These are phyloP conservation scores for Acanthosepion lycidas DNA, from an alignment of 2,888 invertebrate species.

Conservation along the genomic window DNA sequence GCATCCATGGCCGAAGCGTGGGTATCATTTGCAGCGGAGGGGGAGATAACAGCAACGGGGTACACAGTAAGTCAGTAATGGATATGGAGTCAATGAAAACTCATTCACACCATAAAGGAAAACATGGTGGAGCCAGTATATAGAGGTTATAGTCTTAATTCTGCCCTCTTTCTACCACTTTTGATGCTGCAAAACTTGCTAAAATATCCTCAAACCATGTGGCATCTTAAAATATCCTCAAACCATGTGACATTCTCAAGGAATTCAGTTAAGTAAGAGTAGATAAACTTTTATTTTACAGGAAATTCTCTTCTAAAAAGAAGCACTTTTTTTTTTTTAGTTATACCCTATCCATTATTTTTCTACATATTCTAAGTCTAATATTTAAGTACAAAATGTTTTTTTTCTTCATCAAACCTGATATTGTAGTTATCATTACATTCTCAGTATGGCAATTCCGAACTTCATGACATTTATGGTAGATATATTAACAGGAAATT, in stretches of 20 bases:
- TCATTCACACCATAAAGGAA: slow-evolving; percentile 39
- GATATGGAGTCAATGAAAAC: not conserved
- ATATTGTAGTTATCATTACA: no score
- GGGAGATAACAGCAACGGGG: not conserved
- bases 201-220: not conserved
- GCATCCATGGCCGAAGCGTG: slow-evolving; percentile 36
- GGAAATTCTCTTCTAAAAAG: no score
- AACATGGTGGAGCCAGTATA: not conserved
- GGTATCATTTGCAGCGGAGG: slow-evolving; percentile 14
- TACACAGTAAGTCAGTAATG: not conserved
- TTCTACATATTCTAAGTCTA: no score
- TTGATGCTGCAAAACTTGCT: not conserved
- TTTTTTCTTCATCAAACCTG: no score
- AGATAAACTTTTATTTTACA: no score
- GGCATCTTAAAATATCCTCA: not conserved
- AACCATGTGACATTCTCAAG: not conserved
- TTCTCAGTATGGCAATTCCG: no score
- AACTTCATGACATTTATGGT: no score
- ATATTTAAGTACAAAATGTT: no score
- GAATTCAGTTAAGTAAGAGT: no score
- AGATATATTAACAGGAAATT: no score
- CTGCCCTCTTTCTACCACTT: not conserved
- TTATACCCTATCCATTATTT: no score
- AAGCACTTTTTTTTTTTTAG: no score
- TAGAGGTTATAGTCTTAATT: not conserved